Evolutionary conservation across 2,797 vertebrate genomes (phyloP), one percentile per base, ranked within the genome.

Genomic region (Vespertilio murinus): DNA sequence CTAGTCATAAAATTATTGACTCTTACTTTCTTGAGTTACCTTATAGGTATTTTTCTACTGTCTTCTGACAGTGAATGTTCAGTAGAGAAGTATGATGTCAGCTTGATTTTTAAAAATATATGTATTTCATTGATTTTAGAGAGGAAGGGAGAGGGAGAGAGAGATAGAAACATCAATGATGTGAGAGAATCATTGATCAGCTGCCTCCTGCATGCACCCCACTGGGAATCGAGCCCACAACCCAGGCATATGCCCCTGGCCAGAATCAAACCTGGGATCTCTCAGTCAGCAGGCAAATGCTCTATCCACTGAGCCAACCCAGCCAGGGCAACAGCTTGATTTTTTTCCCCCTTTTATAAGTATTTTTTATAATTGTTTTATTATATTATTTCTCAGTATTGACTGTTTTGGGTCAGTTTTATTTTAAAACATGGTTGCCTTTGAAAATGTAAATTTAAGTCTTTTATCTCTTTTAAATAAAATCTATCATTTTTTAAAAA

Each of bases 1-100:
- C 74, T 92, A 84, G 12, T 73, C 52, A 64, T 64, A 73, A 89
- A 91, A 79, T 93, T 78, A 91, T 30, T 78, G 9, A 35, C 47
- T 92, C n/a, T 69, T 93, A 74, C 25, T 93, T 93, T 79, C 25
- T 93, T 82, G 38, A 73, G 13, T 94, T 93, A 47, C 75, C 40
- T 88, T 82, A n/a, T 25, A 89, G 42, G 42, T 75, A 83, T 59
- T 94, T 95, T 91, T 81, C 33, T 35, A 28, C 23, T 88, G 73
- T 75, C 33, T 87, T 91, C 74, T 91, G 56, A 52, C 33, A 47
- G 18, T 91, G 33, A 92, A 47, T 95, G 23, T 80, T 77, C n/a
- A 73, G 0, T 85, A 82, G 69, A 91, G 65, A 94, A 91, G 17
- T 70, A 59, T 73, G 6, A 83, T 69, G 13, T 56, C 40, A 6